These are phyloP conservation scores for Penaeus chinensis DNA, from an alignment of 1,140 invertebrate genomes.

Conservation along the genomic window DNA sequence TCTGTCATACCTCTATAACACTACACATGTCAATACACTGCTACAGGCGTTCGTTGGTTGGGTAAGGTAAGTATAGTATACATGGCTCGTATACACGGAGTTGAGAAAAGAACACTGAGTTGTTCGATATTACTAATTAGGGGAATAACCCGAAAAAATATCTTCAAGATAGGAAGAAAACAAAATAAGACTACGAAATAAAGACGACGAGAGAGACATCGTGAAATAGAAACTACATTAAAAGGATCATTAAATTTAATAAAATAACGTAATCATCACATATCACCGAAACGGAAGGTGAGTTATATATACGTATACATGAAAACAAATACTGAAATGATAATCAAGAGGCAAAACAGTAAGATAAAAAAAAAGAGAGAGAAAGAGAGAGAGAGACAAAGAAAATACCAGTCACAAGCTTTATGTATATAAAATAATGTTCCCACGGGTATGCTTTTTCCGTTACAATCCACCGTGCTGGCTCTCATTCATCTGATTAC, in stretches of 20 bases:
- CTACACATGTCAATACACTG: conserved; percentile 58
- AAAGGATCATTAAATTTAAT: conserved; percentile 33
- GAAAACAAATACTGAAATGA: conserved; percentile 29
- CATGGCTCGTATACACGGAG: conserved; percentile 59
- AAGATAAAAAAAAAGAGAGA: conserved; percentile 13
- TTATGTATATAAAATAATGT: conserved; percentile 12
- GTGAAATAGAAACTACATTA: too few species aligned
- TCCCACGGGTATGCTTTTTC: conserved; percentile 35
- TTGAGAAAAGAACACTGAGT: conserved; percentile 58
- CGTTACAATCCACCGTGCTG: conserved; percentile 38
- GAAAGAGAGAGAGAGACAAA: conserved; percentile 29
- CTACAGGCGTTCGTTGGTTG: conserved; percentile 61
- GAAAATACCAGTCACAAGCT: conserved; percentile 31
- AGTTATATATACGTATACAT: conserved; percentile 1
- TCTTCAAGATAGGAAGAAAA: conserved; percentile 30
- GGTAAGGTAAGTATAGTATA: conserved; percentile 61
- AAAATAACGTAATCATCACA: conserved; percentile 20
- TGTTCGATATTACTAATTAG: conserved; percentile 49
- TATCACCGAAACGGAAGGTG: conserved; percentile 30
- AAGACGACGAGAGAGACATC: conserved; percentile 3
- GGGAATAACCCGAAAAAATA: conserved; percentile 2
- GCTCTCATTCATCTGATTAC: conserved; percentile 52
- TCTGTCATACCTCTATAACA: conserved; percentile 61
- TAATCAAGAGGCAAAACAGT: conserved; percentile 29
- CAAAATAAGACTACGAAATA: conserved; percentile 30